These are phyloP conservation scores for Montipora sp. DNA, from an alignment of 64 coral and sea anemone species.

Conservation along the genomic window DNA sequence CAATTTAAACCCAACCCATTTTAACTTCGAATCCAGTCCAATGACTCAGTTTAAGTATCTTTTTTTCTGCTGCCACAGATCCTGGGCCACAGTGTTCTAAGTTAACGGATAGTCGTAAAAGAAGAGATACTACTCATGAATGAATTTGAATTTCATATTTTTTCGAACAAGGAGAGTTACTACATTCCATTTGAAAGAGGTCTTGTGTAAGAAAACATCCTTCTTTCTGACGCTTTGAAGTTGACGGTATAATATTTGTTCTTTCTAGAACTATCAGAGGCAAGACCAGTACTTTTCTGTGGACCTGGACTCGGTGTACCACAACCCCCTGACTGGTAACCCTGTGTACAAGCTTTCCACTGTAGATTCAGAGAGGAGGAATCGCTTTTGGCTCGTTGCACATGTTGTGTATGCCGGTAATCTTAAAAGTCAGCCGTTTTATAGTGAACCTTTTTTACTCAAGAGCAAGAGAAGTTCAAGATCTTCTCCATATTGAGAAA, in stretches of 20 bases:
- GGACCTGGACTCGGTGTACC: conserved; percentile 83
- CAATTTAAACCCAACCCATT: no score
- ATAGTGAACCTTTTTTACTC: conserved; percentile 79
- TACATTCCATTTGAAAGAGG: no score
- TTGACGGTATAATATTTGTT: not conserved
- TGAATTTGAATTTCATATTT: no score
- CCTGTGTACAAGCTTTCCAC: conserved; percentile 91
- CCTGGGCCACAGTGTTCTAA: no score
- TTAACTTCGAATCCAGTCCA: no score
- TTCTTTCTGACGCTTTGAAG: not conserved
- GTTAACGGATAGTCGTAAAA: no score
- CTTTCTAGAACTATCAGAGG: conserved; percentile 51
- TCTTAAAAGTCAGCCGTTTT: conserved; percentile 72
- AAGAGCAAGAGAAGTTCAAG: conserved; percentile 73
- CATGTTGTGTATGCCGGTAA: conserved; percentile 71
- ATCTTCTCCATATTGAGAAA: conserved; percentile 53
- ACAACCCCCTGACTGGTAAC: conserved; percentile 57
- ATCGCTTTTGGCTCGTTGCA: conserved; percentile 81
- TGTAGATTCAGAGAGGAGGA: conserved; percentile 82
- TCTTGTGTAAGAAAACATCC: no score
- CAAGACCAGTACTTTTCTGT: conserved; percentile 79
- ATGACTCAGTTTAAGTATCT: no score
- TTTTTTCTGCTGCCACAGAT: no score
- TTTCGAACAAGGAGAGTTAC: no score
- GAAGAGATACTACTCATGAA: no score